Conservation (phyloP, 2,797 vertebrate genomes). For the Myotis daubentonii region DNA sequence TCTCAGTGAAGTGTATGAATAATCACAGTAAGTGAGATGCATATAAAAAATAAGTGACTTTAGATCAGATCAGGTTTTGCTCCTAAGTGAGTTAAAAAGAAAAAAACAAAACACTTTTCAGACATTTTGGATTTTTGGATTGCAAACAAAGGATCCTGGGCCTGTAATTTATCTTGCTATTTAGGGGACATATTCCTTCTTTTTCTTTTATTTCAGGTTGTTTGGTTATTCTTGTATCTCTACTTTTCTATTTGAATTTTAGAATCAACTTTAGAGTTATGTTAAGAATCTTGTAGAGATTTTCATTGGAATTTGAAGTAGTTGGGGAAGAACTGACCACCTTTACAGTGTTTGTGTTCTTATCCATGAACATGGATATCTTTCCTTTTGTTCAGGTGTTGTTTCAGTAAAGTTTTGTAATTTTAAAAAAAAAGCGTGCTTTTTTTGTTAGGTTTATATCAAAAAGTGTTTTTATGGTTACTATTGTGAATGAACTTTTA, state of each 20-base stretch:
- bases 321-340: neutral
- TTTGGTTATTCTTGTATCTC: neutral
- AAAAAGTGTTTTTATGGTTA: conserved; percentile 10
- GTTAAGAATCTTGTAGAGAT: neutral
- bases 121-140: neutral
- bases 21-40: neutral
- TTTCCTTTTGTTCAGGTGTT: conserved; percentile 18
- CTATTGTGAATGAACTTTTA: neutral
- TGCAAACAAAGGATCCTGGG: neutral
- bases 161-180: conserved; percentile 26
- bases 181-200: neutral
- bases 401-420: conserved; percentile 22
- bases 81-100: conserved; percentile 14
- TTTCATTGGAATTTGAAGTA: conserved; percentile 13
- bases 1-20: neutral
- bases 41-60: neutral
- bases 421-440: neutral
- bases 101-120: neutral
- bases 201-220: neutral
- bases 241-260: conserved; percentile 36
- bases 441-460: conserved; percentile 1
- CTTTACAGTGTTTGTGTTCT: neutral
- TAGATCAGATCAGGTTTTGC: neutral
- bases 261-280: neutral
- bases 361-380: neutral